Base-by-base conservation (phyloP, 1,140 invertebrate genomes). In the Neodiprion virginianus region DNA sequence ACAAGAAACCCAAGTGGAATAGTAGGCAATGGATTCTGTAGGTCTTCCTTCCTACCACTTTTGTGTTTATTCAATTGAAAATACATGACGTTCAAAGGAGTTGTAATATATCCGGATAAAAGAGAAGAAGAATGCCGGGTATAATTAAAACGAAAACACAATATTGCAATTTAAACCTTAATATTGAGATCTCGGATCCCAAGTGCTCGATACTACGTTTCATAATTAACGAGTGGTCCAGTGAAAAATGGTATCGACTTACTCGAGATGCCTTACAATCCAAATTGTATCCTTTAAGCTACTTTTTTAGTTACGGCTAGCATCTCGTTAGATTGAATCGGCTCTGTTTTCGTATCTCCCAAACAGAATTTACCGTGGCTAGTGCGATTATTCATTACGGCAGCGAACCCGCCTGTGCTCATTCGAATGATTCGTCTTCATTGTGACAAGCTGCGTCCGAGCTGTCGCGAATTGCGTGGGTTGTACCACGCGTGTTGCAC, bases 381-480 rank as follows among this genome's bases (percentile, higher is more conserved):
- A 14, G 53, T 61, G 53, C 53, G 8, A 61, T 61, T 8, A 61
- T 40, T 40, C 53, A 8, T 61, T 61, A 17, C 53, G 8, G 53
- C 8, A 61, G 53, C n/a, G 4, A 61, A 8, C 53, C 53, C 53
- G 53, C 53, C 53, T 61, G n/a, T 5, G 53, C 28, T 3, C 28
- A 40, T 40, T 14, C 53, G 11, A 17, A 8, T 8, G 53, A 61
- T 61, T 61, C n/a, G 5, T 12, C 53, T 61, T 61, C 8, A 61
- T 61, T 61, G 53, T 61, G 53, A 61, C 53, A 61, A 61, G 53
- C 53, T 61, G 53, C 11, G 53, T 61, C 53, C 53, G 53, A 61
- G 53, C 53, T 61, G 53, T 61, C 8, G 53, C 53, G 53, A 61
- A 61, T 61, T 61, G 53, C 53, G 53, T 61, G 53, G 8, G 53